Evolutionary conservation across 2,113 vertebrate genomes (phyloP), one percentile per base, ranked within the genome.

Genomic region (Myocastor coypus): DNA sequence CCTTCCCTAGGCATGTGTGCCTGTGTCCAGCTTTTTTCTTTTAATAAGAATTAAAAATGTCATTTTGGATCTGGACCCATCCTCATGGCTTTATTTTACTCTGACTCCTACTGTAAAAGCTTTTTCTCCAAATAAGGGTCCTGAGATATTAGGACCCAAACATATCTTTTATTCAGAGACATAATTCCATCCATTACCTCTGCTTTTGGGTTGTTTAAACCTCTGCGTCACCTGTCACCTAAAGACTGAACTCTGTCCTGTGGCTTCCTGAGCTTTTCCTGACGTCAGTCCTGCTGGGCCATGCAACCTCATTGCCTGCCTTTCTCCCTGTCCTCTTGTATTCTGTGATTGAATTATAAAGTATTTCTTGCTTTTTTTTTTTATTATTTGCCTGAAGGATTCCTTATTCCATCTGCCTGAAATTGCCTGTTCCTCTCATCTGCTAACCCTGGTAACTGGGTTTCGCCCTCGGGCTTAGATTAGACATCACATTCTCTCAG

Each of bases 21-120:
- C 63, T 88, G 24, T 59, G 34, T 77, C 59, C 34, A 88, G 71
- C 64, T 59, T 69, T 57, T 83, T 19, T 50, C 64, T 20, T 59
- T 89, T 75, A n/a, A 55, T 91, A 83, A 84, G 28, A 17, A 46
- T 46, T 77, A 12, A 46, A 77, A 77, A 30, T 16, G 55, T 61
- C 64, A 28, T 75, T 4, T 22, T 78, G 61, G 17, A 59, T 87
- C 78, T 86, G 3, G 32, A 34, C 7, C 20, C 40, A 78, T 57
- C 30, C 68, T 63, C 28, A 52, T 73, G 32, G 93, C 28, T 37
- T 93, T 50, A 84, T 63, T 82, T 92, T 73, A 93, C 91, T 57
- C 37, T 66, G 42, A 86, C 83, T 71, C 64, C 28, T 17, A 68
- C 83, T 57, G 0, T 30, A 81, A 94, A 94, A 59, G 8, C 22